Evolutionary conservation across 2,113 vertebrate genomes (phyloP).

Genomic region (Corythaeola cristata): DNA sequence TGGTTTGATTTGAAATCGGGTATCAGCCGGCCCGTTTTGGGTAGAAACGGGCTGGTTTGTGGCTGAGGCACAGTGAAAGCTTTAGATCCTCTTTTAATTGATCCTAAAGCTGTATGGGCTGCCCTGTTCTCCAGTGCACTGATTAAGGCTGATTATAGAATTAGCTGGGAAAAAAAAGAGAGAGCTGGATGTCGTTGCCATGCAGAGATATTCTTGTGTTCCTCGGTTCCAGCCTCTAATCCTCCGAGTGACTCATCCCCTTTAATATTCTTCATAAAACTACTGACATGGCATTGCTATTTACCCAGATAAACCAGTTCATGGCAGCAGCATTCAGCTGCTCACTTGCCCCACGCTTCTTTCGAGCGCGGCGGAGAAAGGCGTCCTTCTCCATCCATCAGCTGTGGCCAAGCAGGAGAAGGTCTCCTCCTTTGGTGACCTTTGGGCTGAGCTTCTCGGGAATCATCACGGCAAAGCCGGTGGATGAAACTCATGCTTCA

Average conservation of each 20-base stretch:
- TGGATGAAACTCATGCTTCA: background rate
- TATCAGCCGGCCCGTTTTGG: background rate
- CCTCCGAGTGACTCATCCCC: background rate
- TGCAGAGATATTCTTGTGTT: background rate
- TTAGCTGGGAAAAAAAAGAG: background rate
- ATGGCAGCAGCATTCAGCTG: background rate
- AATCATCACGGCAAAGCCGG: background rate
- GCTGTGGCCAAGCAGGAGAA: background rate
- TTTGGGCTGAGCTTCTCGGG: background rate
- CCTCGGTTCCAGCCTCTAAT: background rate
- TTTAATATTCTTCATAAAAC: background rate
- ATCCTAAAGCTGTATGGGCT: background rate
- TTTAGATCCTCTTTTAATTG: background rate
- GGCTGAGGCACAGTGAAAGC: background rate
- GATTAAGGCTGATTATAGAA: background rate
- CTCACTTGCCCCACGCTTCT: background rate
- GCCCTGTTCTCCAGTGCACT: background rate
- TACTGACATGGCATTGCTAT: background rate
- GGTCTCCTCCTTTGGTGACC: background rate
- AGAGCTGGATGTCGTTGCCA: background rate
- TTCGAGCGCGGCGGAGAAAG: fast-evolving
- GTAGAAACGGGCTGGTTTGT: background rate
- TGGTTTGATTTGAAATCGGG: background rate
- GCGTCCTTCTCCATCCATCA: background rate
- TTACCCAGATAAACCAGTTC: background rate